These are phyloP conservation scores for Xestia xanthographa DNA, from an alignment of 2,888 invertebrate genomes.

Conservation along the genomic window DNA sequence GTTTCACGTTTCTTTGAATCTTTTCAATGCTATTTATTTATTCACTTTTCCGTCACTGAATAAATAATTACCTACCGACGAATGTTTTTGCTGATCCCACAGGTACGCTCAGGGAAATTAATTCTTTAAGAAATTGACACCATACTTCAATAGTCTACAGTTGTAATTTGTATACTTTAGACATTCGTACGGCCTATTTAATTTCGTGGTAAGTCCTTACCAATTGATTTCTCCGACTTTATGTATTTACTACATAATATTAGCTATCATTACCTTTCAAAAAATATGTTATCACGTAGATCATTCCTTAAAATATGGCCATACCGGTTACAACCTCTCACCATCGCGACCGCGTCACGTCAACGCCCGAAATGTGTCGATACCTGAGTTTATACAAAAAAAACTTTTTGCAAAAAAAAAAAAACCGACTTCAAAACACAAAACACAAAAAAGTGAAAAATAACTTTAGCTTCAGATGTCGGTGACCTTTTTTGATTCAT, in stretches of 20 bases:
- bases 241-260: background rate
- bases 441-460: too few species aligned
- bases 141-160: background rate
- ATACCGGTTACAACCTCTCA: background rate
- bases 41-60: background rate
- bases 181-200: background rate
- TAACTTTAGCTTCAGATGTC: too few species aligned
- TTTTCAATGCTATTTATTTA: background rate
- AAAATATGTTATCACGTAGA: background rate
- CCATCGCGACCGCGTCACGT: too few species aligned
- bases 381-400: background rate
- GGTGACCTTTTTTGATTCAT: too few species aligned
- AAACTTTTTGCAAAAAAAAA: too few species aligned
- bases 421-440: too few species aligned
- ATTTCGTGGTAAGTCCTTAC: background rate
- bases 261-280: background rate
- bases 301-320: background rate
- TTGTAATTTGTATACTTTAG: background rate
- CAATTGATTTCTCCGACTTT: background rate
- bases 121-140: background rate
- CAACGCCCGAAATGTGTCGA: too few species aligned
- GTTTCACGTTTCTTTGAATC: background rate
- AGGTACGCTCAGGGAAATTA: background rate
- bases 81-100: background rate
- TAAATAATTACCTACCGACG: background rate